phyloP scores from a whole-genome alignment of 2,888 invertebrate species.

The Adela reaumurella region DNA sequence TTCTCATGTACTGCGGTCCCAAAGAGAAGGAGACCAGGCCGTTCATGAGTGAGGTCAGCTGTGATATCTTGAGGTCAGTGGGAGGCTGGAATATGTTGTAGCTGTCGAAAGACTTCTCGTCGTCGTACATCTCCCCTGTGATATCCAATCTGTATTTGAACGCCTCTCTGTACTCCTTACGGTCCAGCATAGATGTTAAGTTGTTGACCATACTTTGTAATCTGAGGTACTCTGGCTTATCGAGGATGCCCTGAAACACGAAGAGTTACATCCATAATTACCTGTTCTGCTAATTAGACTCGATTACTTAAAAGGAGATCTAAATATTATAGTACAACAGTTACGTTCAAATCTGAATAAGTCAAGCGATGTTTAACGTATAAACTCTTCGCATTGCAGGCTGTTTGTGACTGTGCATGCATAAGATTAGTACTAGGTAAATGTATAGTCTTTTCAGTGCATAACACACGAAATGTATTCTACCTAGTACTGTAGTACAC shows the following conservation, averaged over 20 bases:
- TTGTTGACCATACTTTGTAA: background rate
- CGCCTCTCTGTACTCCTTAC: background rate
- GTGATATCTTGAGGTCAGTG: background rate
- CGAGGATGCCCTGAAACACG: background rate
- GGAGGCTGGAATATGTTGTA: background rate
- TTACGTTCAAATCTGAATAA: too few relatives aligned
- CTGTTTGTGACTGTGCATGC: too few relatives aligned
- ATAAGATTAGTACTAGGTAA: too few relatives aligned
- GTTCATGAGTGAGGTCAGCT: constrained; percentile 57
- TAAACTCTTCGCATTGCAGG: too few relatives aligned
- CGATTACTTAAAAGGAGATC: too few relatives aligned
- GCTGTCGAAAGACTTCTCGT: constrained; percentile 8
- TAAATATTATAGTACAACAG: too few relatives aligned
- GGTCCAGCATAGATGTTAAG: background rate
- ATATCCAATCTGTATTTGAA: background rate
- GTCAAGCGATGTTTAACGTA: too few relatives aligned
- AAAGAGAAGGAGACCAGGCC: constrained; percentile 56
- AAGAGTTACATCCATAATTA: too few relatives aligned
- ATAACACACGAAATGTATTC: too few relatives aligned
- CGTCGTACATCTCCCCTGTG: constrained; percentile 6
- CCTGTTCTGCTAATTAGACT: too few relatives aligned
- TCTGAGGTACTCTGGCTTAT: background rate
- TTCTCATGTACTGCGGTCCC: constrained; percentile 46
- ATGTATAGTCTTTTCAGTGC: too few relatives aligned
- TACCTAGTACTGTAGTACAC: too few relatives aligned